Evolutionary conservation across 2,797 vertebrate species (phyloP).

Genomic region (Pitangus sulphuratus): DNA sequence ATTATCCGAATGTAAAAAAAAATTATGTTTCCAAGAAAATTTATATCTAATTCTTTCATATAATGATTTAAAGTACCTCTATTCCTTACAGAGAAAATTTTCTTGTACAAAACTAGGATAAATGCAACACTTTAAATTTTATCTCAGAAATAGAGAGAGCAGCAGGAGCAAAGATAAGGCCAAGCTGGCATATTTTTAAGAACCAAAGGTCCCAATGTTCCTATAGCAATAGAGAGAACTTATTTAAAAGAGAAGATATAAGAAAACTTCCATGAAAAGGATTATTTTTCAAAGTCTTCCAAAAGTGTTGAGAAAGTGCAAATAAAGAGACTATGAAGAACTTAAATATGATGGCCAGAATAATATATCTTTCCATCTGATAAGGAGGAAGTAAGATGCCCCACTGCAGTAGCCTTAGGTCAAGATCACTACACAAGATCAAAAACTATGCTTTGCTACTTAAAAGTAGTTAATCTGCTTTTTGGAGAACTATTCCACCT

Average conservation of each 20-base stretch:
- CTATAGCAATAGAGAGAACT: background rate
- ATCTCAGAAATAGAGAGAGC: background rate
- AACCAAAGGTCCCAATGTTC: background rate
- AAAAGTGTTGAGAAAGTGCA: background rate
- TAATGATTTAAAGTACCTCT: background rate
- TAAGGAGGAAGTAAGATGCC: background rate
- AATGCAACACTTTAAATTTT: background rate
- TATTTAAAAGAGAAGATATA: background rate
- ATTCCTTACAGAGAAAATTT: background rate
- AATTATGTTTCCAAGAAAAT: background rate
- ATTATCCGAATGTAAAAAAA: background rate
- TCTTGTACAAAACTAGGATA: background rate
- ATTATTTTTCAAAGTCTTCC: constrained; percentile 4
- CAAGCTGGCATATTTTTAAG: background rate
- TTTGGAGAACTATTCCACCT: background rate
- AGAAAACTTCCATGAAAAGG: background rate
- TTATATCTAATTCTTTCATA: background rate
- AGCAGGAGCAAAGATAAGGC: background rate
- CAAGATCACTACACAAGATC: background rate
- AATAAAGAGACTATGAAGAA: background rate
- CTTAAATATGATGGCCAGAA: background rate
- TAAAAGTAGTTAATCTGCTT: background rate
- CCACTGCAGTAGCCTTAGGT: background rate
- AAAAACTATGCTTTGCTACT: background rate
- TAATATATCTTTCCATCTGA: background rate